phyloP scores from a whole-genome alignment of 2,113 vertebrate species.

The Grammomys surdaster region DNA sequence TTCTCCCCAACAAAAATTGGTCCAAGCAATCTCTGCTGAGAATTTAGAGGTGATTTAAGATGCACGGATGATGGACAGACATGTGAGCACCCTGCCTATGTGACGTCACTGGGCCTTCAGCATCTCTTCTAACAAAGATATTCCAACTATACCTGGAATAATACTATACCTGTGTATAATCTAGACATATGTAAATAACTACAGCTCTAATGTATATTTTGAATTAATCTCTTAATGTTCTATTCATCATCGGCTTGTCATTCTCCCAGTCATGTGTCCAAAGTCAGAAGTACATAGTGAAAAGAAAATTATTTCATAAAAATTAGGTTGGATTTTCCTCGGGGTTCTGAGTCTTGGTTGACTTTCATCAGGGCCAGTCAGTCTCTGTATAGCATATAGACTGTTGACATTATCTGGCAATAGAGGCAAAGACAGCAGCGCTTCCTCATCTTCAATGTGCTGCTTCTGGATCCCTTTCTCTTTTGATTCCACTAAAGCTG shows the following conservation, averaged over 20 bases:
- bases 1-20: background rate
- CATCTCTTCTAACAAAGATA: slow-evolving; percentile 1
- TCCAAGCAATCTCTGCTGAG: background rate
- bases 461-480: background rate
- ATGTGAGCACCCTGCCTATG: background rate
- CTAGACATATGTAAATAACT: background rate
- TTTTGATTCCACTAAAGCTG: background rate
- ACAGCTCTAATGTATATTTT: background rate
- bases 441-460: background rate
- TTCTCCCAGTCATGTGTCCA: background rate
- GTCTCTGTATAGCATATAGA: background rate
- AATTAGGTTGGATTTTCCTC: background rate
- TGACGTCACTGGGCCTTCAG: background rate
- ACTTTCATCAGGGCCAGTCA: background rate
- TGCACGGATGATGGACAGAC: background rate
- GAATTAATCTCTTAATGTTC: background rate
- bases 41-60: background rate
- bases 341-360: background rate
- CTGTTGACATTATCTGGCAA: too few species aligned
- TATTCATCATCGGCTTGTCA: background rate
- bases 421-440: background rate
- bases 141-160: background rate
- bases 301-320: background rate
- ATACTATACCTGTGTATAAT: background rate
- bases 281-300: background rate